These are phyloP conservation scores for Caiman crocodilus DNA, from an alignment of 2,797 vertebrate genomes.

Conservation along the genomic window DNA sequence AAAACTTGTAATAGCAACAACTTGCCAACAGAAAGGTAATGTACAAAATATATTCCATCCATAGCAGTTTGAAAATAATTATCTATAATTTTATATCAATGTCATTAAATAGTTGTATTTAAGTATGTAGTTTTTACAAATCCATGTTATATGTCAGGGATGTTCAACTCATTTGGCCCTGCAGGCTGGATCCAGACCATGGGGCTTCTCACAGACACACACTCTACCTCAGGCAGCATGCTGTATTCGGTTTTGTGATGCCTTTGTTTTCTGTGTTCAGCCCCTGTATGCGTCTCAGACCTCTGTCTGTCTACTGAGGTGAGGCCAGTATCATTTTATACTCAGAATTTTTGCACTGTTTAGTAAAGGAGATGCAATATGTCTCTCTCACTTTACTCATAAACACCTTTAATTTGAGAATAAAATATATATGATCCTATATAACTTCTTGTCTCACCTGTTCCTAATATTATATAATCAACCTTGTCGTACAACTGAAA, in stretches of 20 bases:
- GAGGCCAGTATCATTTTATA: not conserved
- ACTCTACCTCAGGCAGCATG: too few relatives aligned
- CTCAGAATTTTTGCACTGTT: not conserved
- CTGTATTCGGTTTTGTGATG: not conserved
- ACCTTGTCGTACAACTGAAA: too few relatives aligned
- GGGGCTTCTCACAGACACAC: too few relatives aligned
- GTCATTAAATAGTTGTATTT: not conserved
- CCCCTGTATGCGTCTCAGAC: not conserved
- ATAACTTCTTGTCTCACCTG: too few relatives aligned
- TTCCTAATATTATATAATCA: too few relatives aligned
- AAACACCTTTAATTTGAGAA: not conserved
- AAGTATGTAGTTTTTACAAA: not conserved
- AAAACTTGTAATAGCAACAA: constrained; percentile 45
- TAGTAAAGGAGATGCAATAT: not conserved
- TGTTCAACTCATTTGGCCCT: not conserved
- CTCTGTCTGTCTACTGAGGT: not conserved
- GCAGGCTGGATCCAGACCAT: too few relatives aligned
- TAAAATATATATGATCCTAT: constrained; percentile 1
- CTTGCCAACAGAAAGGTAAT: constrained; percentile 31
- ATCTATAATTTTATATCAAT: not conserved
- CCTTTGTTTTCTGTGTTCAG: not conserved
- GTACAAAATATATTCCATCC: constrained; percentile 32
- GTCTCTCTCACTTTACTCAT: too few relatives aligned
- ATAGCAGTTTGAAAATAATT: constrained; percentile 33
- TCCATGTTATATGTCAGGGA: not conserved